Evolutionary conservation across 2,888 invertebrate species (phyloP), one percentile per base, ranked within the genome.

Genomic region (Calephelis perditalis): DNA sequence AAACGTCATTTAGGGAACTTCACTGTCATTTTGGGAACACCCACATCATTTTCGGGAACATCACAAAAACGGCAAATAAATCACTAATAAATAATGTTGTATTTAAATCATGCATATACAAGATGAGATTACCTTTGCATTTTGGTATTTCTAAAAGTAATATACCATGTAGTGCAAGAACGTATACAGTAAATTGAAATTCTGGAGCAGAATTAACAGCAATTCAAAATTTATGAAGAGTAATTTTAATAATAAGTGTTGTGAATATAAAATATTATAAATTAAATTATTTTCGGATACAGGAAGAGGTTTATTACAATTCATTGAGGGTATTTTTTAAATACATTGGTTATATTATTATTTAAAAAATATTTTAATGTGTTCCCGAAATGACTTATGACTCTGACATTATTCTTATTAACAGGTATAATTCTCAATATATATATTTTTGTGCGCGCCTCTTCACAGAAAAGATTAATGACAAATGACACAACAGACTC

Each of bases 381-480:
- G 58, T 62, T 62, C 62, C 62, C 57, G 59, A 57, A 59, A 59
- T 62, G 59, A 62, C 56, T 62, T 52, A 49, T 10, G 57, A 49
- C 57, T 47, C 52, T 59, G 59, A 10, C 59, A 58, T 59, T 61
- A 59, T 58, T 61, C 54, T 59, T 61, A 63, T 63, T 61, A 63
- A 61, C 63, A 57, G 59, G 54, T 61, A 55, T 11, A 61, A 63
- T 61, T 61, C 57, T 57, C 56, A 61, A 61, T 57, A 59, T 59
- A 61, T 61, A 61, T 59, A 57, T 63, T 57, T 61, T 59, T 59
- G 61, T 63, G 59, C 61, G 59, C 61, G 63, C 63, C 59, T 59
- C 59, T 63, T 63, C 59, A 61, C 61, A 63, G 61, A 57, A 61
- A 63, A 61, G 61, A 59, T 61, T 63, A 47, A 57, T 59, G 57